Percentiles rank a stretch among this genome's conserved stretches.
phyloP scores from a whole-genome alignment of 2,113 vertebrate species.

The Crotalus viridis region DNA sequence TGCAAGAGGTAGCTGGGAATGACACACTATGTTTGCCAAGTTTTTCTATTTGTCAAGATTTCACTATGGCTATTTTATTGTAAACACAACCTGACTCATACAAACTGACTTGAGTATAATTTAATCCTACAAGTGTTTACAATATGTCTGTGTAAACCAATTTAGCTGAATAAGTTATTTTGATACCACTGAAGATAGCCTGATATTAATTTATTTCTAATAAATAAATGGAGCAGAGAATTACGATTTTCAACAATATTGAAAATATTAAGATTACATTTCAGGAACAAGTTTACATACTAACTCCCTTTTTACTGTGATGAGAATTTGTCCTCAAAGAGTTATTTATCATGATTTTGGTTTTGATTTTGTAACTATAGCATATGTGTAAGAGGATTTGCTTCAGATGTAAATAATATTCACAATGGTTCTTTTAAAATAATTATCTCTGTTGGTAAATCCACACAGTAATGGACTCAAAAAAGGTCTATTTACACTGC shows the following conservation, averaged over 20 bases:
- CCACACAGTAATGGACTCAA: background rate
- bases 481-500: background rate
- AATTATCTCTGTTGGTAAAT: slow-evolving; percentile 14
- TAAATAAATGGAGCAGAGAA: background rate
- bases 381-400: background rate
- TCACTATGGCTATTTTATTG: background rate
- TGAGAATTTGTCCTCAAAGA: background rate
- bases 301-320: background rate
- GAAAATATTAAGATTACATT: background rate
- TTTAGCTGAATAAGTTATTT: background rate
- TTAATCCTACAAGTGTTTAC: background rate
- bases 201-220: background rate
- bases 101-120: background rate
- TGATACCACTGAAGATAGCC: background rate
- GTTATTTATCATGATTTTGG: background rate
- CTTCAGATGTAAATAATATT: background rate
- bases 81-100: background rate
- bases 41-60: background rate
- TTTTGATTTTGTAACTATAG: background rate
- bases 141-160: background rate
- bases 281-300: background rate
- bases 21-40: background rate
- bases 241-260: background rate
- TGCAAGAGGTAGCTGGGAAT: background rate
- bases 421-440: background rate